Evolutionary conservation across 2,113 vertebrate species (phyloP), one percentile per base, ranked within the genome.

Genomic region (Aspiorhynchus laticeps): DNA sequence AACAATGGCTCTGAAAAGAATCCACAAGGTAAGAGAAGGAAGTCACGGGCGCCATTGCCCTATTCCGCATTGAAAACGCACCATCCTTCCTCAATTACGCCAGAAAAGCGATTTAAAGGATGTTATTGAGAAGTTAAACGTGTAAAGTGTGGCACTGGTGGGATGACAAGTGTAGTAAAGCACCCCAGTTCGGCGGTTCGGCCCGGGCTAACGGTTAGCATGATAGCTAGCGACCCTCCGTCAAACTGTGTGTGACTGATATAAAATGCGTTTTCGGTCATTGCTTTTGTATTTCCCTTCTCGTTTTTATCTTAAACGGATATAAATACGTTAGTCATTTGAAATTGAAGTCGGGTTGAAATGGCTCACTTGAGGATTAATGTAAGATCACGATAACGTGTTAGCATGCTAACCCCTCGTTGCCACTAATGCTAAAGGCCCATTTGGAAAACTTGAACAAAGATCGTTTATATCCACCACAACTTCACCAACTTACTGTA

Each of bases 1-100:
- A 96, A 96, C 95, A 96, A 97, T 97, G 97, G 97, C 97, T 96
- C 95, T 97, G 93, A 97, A 97, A 94, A 97, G 97, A 96, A 97
- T 97, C 96, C 96, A 97, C 93, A 97, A 97, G 97, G 97, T 97
- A 96, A 96, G 94, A 88, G 86, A 80, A 88, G 96, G 92, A 94
- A 96, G 93, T 95, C 91, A 92, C 73, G 91, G 92, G 28, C 80
- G 74, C 85, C 89, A 88, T 93, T 93, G 94, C 95, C 94, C 87
- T 59, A 71, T 73, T 15, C 89, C 85, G 61, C 88, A 91, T 91
- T 92, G 38, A 48, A 69, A 21, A 33, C 41, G 12, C 43, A 51
- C n/a, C 19, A 38, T 82, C 74, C 53, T 61, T 43, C 12, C 26
- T 31, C n/a, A 56, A 73, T 71, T 78, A 48, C 14, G 2, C 48